A percentile compares a stretch with the other conserved stretches of the same genome.
phyloP scores from a whole-genome alignment of 1,140 invertebrate genomes.

The Drosophila bocki region DNA sequence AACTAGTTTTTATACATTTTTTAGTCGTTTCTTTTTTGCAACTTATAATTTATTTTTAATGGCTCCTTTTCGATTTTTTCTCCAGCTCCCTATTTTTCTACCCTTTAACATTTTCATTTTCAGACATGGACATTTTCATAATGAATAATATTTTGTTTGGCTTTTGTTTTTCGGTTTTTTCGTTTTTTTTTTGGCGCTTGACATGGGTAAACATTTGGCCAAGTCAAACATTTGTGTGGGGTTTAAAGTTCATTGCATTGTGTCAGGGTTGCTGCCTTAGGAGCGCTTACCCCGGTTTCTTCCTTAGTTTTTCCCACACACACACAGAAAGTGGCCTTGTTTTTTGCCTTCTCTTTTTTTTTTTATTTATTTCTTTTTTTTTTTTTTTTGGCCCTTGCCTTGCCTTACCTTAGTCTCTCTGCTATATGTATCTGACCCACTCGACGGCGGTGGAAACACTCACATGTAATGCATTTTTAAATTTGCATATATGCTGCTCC shows the following conservation, averaged over 20 bases:
- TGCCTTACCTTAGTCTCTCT: conserved; percentile 18
- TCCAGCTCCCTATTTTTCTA: neutral
- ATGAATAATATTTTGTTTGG: conserved; percentile 40
- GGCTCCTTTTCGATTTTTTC: neutral
- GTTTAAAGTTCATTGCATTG: conserved; percentile 74
- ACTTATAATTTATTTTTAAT: neutral
- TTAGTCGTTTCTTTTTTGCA: neutral
- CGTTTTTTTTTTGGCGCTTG: conserved; percentile 31
- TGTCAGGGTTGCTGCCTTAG: conserved; percentile 33
- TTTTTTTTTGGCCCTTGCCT: conserved; percentile 19
- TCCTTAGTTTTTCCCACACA: conserved; percentile 9
- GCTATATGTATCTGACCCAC: conserved; percentile 34
- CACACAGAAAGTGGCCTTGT: conserved; percentile 60
- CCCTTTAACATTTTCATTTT: conserved; percentile 4
- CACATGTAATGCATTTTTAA: conserved; percentile 77
- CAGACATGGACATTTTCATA: conserved; percentile 31
- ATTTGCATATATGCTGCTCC: conserved; percentile 65
- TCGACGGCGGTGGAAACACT: conserved; percentile 57
- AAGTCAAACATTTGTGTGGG: conserved; percentile 45
- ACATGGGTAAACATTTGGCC: conserved; percentile 68
- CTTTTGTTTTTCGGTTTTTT: conserved; percentile 27
- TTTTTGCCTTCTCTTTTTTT: conserved; percentile 29
- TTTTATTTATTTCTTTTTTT: conserved; percentile 1
- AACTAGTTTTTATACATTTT: neutral
- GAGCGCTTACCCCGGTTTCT: neutral